Conservation (phyloP, 2,888 invertebrate species). For the Gari tellinella region DNA sequence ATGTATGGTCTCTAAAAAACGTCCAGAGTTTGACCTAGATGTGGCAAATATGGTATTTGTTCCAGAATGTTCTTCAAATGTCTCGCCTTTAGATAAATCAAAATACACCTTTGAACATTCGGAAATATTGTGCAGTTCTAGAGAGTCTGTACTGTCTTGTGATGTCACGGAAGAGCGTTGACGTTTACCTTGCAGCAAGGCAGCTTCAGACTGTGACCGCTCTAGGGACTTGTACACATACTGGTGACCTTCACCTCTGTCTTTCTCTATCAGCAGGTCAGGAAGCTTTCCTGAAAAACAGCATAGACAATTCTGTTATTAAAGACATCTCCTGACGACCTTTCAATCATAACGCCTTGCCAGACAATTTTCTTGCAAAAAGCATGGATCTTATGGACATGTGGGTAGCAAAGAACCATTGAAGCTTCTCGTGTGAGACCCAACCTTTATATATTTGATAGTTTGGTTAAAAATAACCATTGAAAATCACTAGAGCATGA, state of each 20-base stretch:
- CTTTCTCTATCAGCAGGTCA: conserved; percentile 51
- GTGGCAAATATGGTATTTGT: conserved; percentile 58
- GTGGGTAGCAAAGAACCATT: too few relatives aligned
- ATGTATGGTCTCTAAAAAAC: conserved; percentile 81
- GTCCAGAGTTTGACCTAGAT: conserved; percentile 56
- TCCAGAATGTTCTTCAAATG: conserved; percentile 53
- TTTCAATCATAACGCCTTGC: too few relatives aligned
- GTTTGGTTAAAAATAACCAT: too few relatives aligned
- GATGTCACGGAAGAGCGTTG: conserved; percentile 22
- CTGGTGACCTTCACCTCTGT: conserved; percentile 22
- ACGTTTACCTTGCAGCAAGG: conserved; percentile 60
- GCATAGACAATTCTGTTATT: too few relatives aligned
- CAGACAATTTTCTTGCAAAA: too few relatives aligned
- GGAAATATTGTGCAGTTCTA: conserved; percentile 71
- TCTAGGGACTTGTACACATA: conserved; percentile 76
- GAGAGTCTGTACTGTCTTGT: conserved; percentile 25
- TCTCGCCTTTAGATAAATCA: conserved; percentile 80
- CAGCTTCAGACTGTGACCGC: conserved; percentile 81
- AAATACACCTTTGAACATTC: conserved; percentile 82
- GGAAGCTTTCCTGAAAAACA: conserved; percentile 51
- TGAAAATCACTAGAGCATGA: too few relatives aligned
- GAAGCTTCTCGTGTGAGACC: too few relatives aligned
- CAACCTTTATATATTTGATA: too few relatives aligned
- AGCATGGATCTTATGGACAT: too few relatives aligned
- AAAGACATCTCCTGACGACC: too few relatives aligned